Evolutionary conservation across 2,113 vertebrate species (phyloP).

Genomic region (Bos indicus): DNA sequence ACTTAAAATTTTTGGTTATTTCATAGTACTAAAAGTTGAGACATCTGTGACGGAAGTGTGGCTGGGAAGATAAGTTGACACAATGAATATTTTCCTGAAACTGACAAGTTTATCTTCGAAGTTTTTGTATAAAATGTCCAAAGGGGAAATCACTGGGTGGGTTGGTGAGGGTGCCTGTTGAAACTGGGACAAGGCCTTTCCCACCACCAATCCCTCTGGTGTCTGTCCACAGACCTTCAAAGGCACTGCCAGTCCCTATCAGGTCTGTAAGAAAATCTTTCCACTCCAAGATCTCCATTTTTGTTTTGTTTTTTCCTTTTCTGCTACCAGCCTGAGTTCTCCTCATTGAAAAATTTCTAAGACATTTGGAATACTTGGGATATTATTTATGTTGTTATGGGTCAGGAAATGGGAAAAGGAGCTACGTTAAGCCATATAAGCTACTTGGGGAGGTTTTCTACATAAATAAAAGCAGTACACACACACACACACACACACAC

Average conservation of each 20-base stretch:
- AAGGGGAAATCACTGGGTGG: conserved; percentile 42
- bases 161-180: not conserved
- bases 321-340: not conserved
- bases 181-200: not conserved
- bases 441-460: not conserved
- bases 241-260: not conserved
- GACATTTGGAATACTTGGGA: not conserved
- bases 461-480: not conserved
- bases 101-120: conserved; percentile 46
- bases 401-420: not conserved
- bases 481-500: too few species aligned
- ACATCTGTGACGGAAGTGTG: conserved; percentile 59
- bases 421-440: not conserved
- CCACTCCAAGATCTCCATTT: not conserved
- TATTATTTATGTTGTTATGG: not conserved
- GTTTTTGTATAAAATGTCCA: conserved; percentile 1
- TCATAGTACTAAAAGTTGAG: not conserved
- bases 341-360: not conserved
- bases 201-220: not conserved
- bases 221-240: not conserved
- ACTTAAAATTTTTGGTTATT: not conserved
- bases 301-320: not conserved
- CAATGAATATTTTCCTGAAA: conserved; percentile 24
- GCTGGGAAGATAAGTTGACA: conserved; percentile 32
- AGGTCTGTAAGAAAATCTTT: not conserved